Evolutionary conservation across 23 tunicate genomes (phyloP).

Genomic region (Styela clava): DNA sequence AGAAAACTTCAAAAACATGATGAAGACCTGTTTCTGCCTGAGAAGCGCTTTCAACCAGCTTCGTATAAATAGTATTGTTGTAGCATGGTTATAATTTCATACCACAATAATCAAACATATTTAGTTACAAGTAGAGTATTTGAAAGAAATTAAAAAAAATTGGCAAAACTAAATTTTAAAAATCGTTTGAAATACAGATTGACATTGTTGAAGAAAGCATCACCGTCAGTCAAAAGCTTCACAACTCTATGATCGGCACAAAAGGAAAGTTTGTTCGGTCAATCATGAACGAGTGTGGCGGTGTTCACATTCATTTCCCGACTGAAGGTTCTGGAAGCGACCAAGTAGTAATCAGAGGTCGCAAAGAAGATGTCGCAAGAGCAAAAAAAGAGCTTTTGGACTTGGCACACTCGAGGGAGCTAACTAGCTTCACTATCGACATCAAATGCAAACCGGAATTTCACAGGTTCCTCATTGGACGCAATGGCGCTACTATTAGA

Average conservation of each 20-base stretch:
- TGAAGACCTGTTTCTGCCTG: too few species aligned
- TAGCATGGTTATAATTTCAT: too few species aligned
- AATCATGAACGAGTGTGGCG: slow-evolving; percentile 86
- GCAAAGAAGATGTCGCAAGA: slow-evolving; percentile 59
- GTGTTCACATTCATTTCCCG: slow-evolving; percentile 95
- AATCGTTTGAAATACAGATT: too few species aligned
- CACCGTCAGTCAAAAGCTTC: slow-evolving; percentile 77
- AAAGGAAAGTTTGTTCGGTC: slow-evolving; percentile 77
- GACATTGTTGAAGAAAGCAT: slow-evolving; percentile 78
- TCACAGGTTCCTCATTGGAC: slow-evolving; percentile 91
- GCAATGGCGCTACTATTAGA: slow-evolving; percentile 64
- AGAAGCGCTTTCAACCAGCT: too few species aligned
- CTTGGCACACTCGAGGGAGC: slow-evolving; percentile 77
- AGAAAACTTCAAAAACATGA: too few species aligned
- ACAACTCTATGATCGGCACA: slow-evolving; percentile 91
- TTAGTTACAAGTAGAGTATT: too few species aligned
- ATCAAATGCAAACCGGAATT: slow-evolving; percentile 80
- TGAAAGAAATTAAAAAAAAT: too few species aligned
- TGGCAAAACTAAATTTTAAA: too few species aligned
- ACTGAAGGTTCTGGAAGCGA: slow-evolving; percentile 81
- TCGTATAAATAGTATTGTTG: too few species aligned
- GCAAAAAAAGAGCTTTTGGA: slow-evolving; percentile 77
- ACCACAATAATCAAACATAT: too few species aligned
- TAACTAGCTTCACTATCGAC: slow-evolving; percentile 66
- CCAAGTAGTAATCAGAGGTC: slow-evolving; percentile 83